Evolutionary conservation across 2,113 vertebrate species (phyloP).

Genomic region (Elaphurus davidianus): DNA sequence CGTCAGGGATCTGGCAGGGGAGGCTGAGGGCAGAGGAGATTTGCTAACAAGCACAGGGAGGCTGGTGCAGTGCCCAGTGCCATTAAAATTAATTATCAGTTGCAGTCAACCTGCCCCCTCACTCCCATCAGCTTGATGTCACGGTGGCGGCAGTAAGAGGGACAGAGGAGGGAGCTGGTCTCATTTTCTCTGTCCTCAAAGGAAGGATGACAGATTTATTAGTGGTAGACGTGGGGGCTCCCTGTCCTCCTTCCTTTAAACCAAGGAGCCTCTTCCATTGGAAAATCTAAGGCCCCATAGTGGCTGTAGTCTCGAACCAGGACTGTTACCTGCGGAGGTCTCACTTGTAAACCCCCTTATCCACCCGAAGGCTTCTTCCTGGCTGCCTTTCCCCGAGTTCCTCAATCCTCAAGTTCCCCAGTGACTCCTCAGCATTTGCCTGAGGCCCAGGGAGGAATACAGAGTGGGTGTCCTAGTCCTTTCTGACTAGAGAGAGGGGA

Average conservation of each 20-base stretch:
- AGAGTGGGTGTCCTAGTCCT: not conserved
- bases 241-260: not conserved
- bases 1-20: not conserved
- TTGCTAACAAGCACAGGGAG: not conserved
- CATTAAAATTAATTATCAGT: not conserved
- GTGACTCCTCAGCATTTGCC: not conserved
- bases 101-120: not conserved
- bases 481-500: not conserved
- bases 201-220: not conserved
- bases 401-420: not conserved
- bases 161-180: not conserved
- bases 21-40: not conserved
- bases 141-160: not conserved
- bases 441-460: not conserved
- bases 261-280: not conserved
- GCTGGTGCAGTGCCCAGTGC: not conserved
- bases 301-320: not conserved
- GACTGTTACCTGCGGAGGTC: fast-evolving
- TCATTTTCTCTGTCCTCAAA: not conserved
- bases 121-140: not conserved
- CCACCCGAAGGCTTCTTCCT: not conserved
- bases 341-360: not conserved
- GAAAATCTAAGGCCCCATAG: not conserved
- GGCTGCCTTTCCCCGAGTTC: fast-evolving
- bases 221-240: not conserved